Conservation (phyloP, 1,140 invertebrate genomes). For the Maconellicoccus hirsutus region DNA sequence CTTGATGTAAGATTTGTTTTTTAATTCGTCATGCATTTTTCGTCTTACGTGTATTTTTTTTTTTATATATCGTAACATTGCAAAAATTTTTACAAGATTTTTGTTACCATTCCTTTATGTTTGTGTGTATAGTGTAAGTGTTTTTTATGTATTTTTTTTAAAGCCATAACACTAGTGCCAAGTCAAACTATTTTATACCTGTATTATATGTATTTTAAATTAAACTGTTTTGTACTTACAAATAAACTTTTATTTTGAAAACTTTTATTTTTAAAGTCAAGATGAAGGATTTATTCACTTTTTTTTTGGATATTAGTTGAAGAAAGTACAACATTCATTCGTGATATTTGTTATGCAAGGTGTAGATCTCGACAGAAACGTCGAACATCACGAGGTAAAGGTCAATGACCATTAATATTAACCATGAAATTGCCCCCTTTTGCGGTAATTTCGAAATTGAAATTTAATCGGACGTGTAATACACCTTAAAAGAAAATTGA, state of each 20-base stretch:
- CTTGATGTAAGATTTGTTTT: not conserved
- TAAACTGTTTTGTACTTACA: constrained; percentile 19
- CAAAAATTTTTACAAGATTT: constrained; percentile 10
- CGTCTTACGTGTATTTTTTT: not conserved
- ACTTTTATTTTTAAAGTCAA: constrained; percentile 9
- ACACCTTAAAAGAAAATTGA: too few relatives aligned
- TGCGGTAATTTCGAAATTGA: too few relatives aligned
- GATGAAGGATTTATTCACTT: too few relatives aligned
- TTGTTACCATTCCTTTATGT: not conserved
- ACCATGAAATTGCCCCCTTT: too few relatives aligned
- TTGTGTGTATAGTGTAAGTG: not conserved
- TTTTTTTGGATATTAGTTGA: too few relatives aligned
- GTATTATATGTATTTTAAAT: not conserved
- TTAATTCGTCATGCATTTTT: not conserved
- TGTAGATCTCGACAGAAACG: too few relatives aligned
- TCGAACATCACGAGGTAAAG: too few relatives aligned
- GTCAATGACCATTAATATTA: too few relatives aligned
- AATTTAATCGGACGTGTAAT: too few relatives aligned
- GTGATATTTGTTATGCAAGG: too few relatives aligned
- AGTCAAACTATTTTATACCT: constrained; percentile 6
- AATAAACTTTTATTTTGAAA: constrained; percentile 1
- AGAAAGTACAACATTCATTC: too few relatives aligned
- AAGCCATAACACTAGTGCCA: constrained; percentile 21
- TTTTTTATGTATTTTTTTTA: constrained; percentile 4
- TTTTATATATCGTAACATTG: not conserved